Conservation (phyloP, 2,797 vertebrate genomes). For the Acestrorhynchus altus region DNA sequence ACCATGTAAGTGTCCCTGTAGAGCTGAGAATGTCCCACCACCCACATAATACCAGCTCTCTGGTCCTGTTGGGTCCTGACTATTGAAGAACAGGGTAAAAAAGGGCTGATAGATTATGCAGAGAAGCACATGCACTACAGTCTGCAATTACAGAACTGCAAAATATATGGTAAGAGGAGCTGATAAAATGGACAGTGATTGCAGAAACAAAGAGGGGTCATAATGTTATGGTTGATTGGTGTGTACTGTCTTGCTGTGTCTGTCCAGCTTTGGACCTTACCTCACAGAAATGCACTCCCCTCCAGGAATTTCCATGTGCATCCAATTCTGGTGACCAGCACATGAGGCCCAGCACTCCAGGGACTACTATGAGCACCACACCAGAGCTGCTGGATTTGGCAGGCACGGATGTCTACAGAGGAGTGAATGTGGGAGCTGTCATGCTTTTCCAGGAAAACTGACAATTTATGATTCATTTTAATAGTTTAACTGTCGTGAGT, state of each 20-base stretch:
- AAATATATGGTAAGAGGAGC: no score
- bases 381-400: slow-evolving; percentile 70
- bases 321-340: slow-evolving; percentile 73
- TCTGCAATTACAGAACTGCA: no score
- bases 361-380: slow-evolving; percentile 67
- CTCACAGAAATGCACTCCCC: slow-evolving; percentile 77
- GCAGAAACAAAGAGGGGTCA: no score
- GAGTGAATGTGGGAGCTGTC: background rate
- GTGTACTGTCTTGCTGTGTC: background rate
- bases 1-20: no score
- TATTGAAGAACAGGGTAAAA: no score
- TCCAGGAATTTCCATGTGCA: slow-evolving; percentile 72
- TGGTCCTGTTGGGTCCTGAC: no score
- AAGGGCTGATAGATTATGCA: no score
- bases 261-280: slow-evolving; percentile 43
- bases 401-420: slow-evolving; percentile 68
- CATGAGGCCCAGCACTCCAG: slow-evolving; percentile 73
- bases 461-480: background rate
- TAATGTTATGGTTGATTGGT: no score
- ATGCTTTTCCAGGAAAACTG: background rate
- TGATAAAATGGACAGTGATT: no score
- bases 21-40: no score
- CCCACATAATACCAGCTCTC: no score
- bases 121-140: no score
- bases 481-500: background rate